Evolutionary conservation across 2,888 invertebrate genomes (phyloP).

Genomic region (Lithophane socia): DNA sequence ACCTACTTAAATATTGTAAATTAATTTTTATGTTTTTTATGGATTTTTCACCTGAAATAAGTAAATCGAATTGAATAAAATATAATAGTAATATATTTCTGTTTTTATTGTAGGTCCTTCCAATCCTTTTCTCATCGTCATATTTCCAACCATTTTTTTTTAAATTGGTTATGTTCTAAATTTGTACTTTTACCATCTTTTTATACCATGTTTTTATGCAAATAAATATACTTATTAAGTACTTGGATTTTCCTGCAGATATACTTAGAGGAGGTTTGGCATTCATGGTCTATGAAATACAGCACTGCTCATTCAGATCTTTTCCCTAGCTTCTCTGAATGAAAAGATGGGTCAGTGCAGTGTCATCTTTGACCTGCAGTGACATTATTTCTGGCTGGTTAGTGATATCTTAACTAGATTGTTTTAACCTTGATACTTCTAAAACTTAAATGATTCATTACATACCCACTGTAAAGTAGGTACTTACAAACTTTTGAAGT

Average conservation of each 20-base stretch:
- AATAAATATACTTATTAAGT: too few relatives aligned
- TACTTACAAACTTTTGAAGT: not conserved
- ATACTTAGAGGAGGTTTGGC: not conserved
- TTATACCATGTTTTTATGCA: too few relatives aligned
- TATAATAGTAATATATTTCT: not conserved
- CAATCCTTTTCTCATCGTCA: not conserved
- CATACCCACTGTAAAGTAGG: not conserved
- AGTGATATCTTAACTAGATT: not conserved
- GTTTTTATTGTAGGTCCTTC: not conserved
- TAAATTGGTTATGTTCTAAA: too few relatives aligned
- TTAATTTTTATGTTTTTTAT: not conserved
- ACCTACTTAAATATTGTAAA: not conserved
- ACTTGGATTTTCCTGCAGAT: not conserved
- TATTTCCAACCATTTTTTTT: not conserved
- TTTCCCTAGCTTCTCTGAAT: not conserved
- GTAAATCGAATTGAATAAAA: not conserved
- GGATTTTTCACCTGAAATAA: not conserved
- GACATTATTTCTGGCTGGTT: not conserved
- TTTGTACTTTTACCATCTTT: too few relatives aligned
- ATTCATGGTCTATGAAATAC: not conserved
- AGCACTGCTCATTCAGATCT: not conserved
- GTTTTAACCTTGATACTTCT: not conserved
- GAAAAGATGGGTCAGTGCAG: not conserved
- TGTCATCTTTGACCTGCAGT: not conserved
- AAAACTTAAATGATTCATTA: not conserved